phyloP scores from a whole-genome alignment of 2,797 vertebrate genomes.

The Lateolabrax maculatus region DNA sequence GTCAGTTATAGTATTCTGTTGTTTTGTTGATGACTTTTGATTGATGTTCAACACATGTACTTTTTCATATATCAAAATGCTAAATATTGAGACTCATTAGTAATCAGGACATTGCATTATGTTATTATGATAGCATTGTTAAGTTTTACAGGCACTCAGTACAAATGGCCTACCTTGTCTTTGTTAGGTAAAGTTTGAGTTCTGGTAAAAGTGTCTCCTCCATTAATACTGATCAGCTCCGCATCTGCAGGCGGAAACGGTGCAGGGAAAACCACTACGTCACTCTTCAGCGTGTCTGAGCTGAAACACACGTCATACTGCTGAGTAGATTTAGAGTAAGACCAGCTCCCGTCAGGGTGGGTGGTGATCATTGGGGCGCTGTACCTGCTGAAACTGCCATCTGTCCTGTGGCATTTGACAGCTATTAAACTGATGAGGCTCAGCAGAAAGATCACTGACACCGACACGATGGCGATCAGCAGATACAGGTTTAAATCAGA shows the following conservation, averaged over 20 bases:
- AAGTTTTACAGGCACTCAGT: background rate
- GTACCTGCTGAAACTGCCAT: slow-evolving; percentile 52
- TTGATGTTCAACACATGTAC: accelerated
- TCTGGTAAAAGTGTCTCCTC: slow-evolving; percentile 50
- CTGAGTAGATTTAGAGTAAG: background rate
- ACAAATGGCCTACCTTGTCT: slow-evolving; percentile 26
- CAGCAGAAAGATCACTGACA: slow-evolving; percentile 63
- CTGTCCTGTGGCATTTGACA: slow-evolving; percentile 61
- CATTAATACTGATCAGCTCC: slow-evolving; percentile 44
- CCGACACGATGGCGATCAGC: slow-evolving; percentile 61
- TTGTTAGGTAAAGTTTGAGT: slow-evolving; percentile 60
- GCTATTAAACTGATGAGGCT: slow-evolving; percentile 53
- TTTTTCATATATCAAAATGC: background rate
- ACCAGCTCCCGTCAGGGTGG: slow-evolving; percentile 59
- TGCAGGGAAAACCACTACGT: slow-evolving; percentile 63
- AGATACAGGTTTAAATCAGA: slow-evolving; percentile 64
- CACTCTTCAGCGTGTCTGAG: slow-evolving; percentile 9
- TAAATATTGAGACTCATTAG: background rate
- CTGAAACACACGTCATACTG: too few relatives aligned
- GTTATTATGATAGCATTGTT: background rate
- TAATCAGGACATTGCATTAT: background rate
- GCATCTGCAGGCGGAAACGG: slow-evolving; percentile 40
- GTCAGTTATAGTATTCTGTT: too few relatives aligned
- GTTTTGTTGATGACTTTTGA: accelerated
- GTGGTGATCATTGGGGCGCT: slow-evolving; percentile 64